phyloP scores from a whole-genome alignment of 2,797 vertebrate species.

The Hybognathus amarus region DNA sequence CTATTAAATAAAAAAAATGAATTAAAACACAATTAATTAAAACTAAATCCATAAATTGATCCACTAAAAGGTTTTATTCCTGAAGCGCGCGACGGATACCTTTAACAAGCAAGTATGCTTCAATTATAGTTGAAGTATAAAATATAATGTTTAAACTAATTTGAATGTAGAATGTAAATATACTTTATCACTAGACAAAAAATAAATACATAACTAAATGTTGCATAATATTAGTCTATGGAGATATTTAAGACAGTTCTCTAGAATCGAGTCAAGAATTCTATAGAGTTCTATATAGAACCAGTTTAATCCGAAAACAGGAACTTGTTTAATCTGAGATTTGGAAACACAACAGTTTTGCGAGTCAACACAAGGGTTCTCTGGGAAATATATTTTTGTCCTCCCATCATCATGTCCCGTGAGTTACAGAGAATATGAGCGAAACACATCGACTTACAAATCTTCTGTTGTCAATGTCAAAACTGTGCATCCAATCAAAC shows the following conservation, averaged over 20 bases:
- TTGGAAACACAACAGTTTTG: no score
- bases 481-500: background rate
- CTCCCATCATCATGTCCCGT: background rate
- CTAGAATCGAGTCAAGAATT: background rate
- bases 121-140: background rate
- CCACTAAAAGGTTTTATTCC: background rate
- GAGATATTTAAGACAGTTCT: no score
- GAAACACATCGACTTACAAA: background rate
- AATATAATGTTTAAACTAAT: background rate
- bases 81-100: background rate
- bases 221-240: no score
- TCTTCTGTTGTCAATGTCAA: background rate
- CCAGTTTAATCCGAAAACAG: background rate
- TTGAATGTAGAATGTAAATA: background rate
- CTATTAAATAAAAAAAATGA: background rate
- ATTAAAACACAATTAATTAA: background rate
- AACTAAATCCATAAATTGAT: background rate
- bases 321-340: background rate
- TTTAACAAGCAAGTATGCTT: background rate
- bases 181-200: background rate
- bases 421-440: background rate
- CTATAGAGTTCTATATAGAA: no score
- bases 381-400: background rate
- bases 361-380: background rate
- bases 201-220: background rate